A percentile compares a stretch with the other conserved stretches of the same genome.
Conservation (phyloP, 2,888 invertebrate genomes). For the Coremacera marginata region DNA sequence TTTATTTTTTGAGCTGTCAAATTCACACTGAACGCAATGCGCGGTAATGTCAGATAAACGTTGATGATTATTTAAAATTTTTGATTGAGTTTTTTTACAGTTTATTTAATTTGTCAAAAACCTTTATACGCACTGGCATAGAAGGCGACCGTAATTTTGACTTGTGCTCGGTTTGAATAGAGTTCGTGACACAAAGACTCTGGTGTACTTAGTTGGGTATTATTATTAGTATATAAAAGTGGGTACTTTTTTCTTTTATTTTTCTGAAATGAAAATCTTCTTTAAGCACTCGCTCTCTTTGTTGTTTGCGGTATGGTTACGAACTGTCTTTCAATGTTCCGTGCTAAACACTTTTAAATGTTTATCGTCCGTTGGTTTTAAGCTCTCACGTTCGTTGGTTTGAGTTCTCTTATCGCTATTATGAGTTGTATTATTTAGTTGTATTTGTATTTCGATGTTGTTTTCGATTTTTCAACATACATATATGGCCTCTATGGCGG, state of each 20-base stretch:
- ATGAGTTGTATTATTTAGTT: neutral
- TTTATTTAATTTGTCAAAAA: constrained; percentile 62
- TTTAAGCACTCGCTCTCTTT: constrained; percentile 47
- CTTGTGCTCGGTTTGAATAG: constrained; percentile 38
- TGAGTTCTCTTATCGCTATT: constrained; percentile 19
- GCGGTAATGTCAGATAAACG: constrained; percentile 32
- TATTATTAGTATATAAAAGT: neutral
- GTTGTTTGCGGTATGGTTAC: constrained; percentile 56
- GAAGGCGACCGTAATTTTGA: constrained; percentile 76
- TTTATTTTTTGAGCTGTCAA: constrained; percentile 16
- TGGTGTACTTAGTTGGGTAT: constrained; percentile 46
- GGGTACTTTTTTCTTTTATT: constrained; percentile 18
- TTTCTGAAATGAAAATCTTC: constrained; percentile 44
- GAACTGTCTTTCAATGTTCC: constrained; percentile 55
- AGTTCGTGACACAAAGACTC: constrained; percentile 39
- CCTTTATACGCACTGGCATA: constrained; percentile 95
- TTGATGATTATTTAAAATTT: constrained; percentile 35
- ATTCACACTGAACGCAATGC: constrained; percentile 39
- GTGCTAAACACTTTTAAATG: constrained; percentile 63
- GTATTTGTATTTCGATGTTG: neutral
- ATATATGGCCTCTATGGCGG: neutral
- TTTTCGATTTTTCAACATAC: neutral
- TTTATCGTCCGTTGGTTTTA: constrained; percentile 32
- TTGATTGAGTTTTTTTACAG: constrained; percentile 45
- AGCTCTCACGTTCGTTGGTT: constrained; percentile 11